Evolutionary conservation across 2,113 vertebrate genomes (phyloP).

Genomic region (Phalacrocorax aristotelis): DNA sequence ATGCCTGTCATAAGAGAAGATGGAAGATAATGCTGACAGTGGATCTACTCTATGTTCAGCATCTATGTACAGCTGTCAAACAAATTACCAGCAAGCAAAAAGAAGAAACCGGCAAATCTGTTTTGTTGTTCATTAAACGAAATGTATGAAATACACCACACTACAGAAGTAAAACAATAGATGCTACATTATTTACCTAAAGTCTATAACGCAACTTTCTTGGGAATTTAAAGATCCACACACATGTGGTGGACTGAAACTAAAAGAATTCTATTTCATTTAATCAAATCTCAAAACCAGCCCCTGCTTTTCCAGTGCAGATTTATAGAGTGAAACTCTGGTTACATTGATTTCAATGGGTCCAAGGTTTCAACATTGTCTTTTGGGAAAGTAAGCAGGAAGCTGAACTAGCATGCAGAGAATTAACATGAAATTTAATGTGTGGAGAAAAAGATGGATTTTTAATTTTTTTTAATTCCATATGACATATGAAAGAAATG

Average conservation of each 20-base stretch:
- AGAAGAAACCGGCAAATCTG: neutral
- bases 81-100: neutral
- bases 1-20: neutral
- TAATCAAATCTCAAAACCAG: neutral
- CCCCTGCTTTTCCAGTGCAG: neutral
- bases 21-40: neutral
- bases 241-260: fast-evolving
- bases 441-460: neutral
- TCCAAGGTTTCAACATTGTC: neutral
- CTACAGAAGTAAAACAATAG: neutral
- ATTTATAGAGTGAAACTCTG: neutral
- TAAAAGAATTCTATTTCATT: neutral
- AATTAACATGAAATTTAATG: neutral
- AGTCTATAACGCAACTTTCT: neutral
- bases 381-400: neutral
- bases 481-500: neutral
- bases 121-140: neutral
- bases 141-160: neutral
- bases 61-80: neutral
- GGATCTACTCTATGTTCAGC: neutral
- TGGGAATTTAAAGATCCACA: neutral
- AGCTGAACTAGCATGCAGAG: neutral
- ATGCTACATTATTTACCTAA: neutral
- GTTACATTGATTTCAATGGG: neutral
- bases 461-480: neutral